A percentile compares a stretch with the other conserved stretches of the same genome.
Evolutionary conservation across 2,888 invertebrate species (phyloP).

Genomic region (Scaeva pyrastri): DNA sequence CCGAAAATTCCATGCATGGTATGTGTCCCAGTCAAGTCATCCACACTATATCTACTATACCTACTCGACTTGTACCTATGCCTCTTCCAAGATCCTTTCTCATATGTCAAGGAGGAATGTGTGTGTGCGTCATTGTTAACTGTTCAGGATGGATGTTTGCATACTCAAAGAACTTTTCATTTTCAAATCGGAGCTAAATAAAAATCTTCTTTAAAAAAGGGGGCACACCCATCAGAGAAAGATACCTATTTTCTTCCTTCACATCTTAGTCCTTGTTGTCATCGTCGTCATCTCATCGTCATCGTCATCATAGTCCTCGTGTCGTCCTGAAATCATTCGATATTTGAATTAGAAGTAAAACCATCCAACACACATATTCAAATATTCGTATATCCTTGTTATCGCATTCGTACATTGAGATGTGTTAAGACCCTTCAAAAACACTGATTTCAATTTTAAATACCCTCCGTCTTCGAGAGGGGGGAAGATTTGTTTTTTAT

Average conservation of each 20-base stretch:
- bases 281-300: not conserved
- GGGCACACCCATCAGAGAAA: no score
- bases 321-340: conserved; percentile 52
- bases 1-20: conserved; percentile 10
- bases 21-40: no score
- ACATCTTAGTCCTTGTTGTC: not conserved
- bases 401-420: conserved; percentile 48
- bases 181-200: conserved; percentile 42
- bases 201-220: conserved; percentile 4
- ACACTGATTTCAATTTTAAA: conserved; percentile 54
- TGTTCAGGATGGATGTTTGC: conserved; percentile 42
- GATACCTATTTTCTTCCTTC: conserved; percentile 10
- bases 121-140: conserved; percentile 25
- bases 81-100: conserved; percentile 12
- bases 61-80: no score
- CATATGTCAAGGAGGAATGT: conserved; percentile 44
- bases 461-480: not conserved
- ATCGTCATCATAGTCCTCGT: not conserved
- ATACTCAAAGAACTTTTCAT: conserved; percentile 32
- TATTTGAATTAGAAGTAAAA: conserved; percentile 70
- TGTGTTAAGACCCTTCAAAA: conserved; percentile 60
- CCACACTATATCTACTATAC: no score
- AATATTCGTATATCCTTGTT: conserved; percentile 37
- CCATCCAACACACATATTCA: conserved; percentile 36
- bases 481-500: conserved; percentile 38